These are phyloP conservation scores for Antennarius striatus DNA, from an alignment of 2,113 vertebrate genomes.

Conservation along the genomic window DNA sequence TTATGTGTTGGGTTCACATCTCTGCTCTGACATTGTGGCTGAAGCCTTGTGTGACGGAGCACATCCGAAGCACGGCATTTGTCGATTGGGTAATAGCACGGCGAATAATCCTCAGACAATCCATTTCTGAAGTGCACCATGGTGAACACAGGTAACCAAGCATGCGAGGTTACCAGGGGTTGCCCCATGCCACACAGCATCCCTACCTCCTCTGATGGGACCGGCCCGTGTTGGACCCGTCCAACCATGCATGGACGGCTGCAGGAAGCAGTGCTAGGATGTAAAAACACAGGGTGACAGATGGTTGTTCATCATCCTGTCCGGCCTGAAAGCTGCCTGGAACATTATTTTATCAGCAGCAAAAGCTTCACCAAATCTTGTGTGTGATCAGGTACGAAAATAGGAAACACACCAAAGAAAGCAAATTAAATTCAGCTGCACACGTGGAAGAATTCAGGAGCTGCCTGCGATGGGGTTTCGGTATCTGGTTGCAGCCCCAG, in stretches of 20 bases:
- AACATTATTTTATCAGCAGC: slow-evolving; percentile 49
- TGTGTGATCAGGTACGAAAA: slow-evolving; percentile 43
- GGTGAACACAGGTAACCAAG: slow-evolving; percentile 47
- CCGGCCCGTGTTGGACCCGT: slow-evolving; percentile 36
- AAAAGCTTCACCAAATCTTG: slow-evolving; percentile 30
- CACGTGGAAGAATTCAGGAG: slow-evolving; percentile 50
- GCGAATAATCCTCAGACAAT: slow-evolving; percentile 44
- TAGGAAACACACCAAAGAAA: slow-evolving; percentile 36
- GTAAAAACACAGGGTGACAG: slow-evolving; percentile 68
- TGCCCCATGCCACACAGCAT: slow-evolving; percentile 6
- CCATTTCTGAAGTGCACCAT: slow-evolving; percentile 45
- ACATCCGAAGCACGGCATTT: slow-evolving; percentile 45
- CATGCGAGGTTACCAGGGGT: no score
- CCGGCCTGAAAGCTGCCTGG: slow-evolving; percentile 46
- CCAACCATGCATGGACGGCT: slow-evolving; percentile 71
- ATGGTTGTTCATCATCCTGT: slow-evolving; percentile 60
- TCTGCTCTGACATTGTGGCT: slow-evolving; percentile 30
- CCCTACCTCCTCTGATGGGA: slow-evolving; percentile 53
- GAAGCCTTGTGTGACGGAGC: slow-evolving; percentile 21
- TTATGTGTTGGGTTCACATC: slow-evolving; percentile 33
- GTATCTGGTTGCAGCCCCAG: slow-evolving; percentile 66
- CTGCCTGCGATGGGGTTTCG: slow-evolving; percentile 38
- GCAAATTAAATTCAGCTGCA: slow-evolving; percentile 41
- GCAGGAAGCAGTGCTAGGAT: slow-evolving; percentile 51
- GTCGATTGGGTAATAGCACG: slow-evolving; percentile 53